Evolutionary conservation across 1,140 invertebrate genomes (phyloP).

Genomic region (Drosophila punjabiensis): DNA sequence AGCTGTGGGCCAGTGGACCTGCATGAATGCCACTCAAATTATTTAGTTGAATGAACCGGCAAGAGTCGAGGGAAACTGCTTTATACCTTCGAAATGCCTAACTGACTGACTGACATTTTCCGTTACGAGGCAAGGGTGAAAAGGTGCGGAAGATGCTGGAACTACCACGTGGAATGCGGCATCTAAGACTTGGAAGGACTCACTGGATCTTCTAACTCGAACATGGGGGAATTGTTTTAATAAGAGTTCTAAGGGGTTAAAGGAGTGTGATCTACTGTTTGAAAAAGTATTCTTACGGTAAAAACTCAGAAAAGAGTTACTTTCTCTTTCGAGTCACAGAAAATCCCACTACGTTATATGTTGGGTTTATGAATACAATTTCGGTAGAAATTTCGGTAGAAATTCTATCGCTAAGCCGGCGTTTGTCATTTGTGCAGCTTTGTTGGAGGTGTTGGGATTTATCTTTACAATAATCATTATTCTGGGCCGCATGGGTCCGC

Average conservation of each 20-base stretch:
- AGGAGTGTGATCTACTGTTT: neutral
- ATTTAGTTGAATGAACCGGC: constrained; percentile 85
- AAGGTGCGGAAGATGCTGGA: constrained; percentile 49
- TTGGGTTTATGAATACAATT: constrained; percentile 17
- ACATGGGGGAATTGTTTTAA: neutral
- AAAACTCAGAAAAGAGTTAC: neutral
- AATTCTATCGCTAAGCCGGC: constrained; percentile 46
- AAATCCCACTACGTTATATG: neutral
- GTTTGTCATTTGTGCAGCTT: constrained; percentile 82
- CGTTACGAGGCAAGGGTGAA: constrained; percentile 68
- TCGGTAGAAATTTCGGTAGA: neutral
- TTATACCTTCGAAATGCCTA: constrained; percentile 34
- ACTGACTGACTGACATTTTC: constrained; percentile 69
- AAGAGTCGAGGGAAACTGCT: constrained; percentile 71
- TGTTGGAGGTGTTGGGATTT: constrained; percentile 81
- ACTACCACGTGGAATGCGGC: constrained; percentile 1
- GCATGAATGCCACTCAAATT: constrained; percentile 85
- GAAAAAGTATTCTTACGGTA: no score
- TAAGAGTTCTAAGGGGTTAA: neutral
- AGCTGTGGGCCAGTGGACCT: constrained; percentile 63
- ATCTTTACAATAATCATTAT: constrained; percentile 83
- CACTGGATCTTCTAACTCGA: neutral
- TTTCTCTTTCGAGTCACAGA: neutral
- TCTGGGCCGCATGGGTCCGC: constrained; percentile 55
- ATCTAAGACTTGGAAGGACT: constrained; percentile 17